Percentiles rank a stretch among this genome's conserved stretches.
phyloP scores from a whole-genome alignment of 2,113 vertebrate genomes.

The Stigmatopora nigra region DNA sequence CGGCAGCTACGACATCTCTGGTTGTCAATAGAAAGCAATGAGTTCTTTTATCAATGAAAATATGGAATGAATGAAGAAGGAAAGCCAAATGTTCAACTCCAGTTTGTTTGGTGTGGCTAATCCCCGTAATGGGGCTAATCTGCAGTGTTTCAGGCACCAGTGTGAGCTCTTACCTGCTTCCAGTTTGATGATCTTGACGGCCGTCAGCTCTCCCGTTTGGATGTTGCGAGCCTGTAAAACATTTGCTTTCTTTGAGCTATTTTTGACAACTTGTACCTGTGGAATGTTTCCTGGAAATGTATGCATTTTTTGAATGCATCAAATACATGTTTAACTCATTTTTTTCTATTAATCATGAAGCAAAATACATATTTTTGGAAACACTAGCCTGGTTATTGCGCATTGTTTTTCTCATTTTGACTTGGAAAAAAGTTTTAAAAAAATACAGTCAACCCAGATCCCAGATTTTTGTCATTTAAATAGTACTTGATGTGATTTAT shows the following conservation, averaged over 20 bases:
- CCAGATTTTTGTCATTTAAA: too few species aligned
- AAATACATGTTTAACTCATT: too few species aligned
- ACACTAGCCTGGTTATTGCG: too few species aligned
- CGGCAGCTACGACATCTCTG: too few species aligned
- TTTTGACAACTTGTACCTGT: background rate
- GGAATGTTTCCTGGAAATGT: too few species aligned
- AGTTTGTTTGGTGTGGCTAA: slow-evolving; percentile 36
- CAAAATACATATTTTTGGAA: too few species aligned
- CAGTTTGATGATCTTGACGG: slow-evolving; percentile 98
- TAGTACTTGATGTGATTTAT: background rate
- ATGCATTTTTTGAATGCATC: too few species aligned
- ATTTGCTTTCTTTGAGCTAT: background rate
- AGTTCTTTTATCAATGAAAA: too few species aligned
- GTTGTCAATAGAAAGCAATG: background rate
- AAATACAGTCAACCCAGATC: too few species aligned
- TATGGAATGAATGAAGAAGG: slow-evolving; percentile 14
- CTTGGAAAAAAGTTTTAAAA: too few species aligned
- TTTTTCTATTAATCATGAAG: too few species aligned
- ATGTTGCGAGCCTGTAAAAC: slow-evolving; percentile 85
- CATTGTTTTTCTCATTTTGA: too few species aligned
- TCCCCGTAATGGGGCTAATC: slow-evolving; percentile 61
- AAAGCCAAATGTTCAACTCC: slow-evolving; percentile 33
- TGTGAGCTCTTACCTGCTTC: slow-evolving; percentile 84
- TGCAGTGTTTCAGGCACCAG: slow-evolving; percentile 25
- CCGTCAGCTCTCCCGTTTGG: slow-evolving; percentile 89